These are phyloP conservation scores for Gastrophysa polygoni DNA, from an alignment of 2,888 invertebrate species.

Conservation along the genomic window DNA sequence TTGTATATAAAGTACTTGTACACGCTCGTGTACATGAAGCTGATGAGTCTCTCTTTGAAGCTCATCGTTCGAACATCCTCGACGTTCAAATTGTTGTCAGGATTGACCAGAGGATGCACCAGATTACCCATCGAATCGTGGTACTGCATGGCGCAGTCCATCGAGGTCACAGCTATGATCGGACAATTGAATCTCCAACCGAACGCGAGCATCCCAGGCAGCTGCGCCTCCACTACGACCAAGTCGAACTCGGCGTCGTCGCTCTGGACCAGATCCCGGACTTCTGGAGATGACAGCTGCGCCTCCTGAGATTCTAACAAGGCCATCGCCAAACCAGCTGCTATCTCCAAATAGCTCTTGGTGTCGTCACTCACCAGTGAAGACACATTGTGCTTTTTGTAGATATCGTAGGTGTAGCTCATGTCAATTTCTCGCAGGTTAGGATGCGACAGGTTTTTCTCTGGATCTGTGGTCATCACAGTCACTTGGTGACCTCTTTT, in stretches of 20 bases:
- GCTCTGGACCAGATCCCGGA: slow-evolving; percentile 48
- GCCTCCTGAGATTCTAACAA: slow-evolving; percentile 31
- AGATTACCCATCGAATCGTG: slow-evolving; percentile 50
- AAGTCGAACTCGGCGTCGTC: slow-evolving; percentile 48
- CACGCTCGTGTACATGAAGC: slow-evolving; percentile 27
- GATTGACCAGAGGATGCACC: slow-evolving; percentile 50
- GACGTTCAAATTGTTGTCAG: slow-evolving; percentile 45
- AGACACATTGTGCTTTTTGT: slow-evolving; percentile 29
- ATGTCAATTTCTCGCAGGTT: slow-evolving; percentile 58
- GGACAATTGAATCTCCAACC: slow-evolving; percentile 50
- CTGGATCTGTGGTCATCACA: slow-evolving; percentile 57
- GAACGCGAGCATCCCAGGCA: slow-evolving; percentile 46
- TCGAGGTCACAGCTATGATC: slow-evolving; percentile 49
- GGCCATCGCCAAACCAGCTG: slow-evolving; percentile 24
- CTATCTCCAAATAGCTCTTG: slow-evolving; percentile 31
- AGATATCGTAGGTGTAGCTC: slow-evolving; percentile 48
- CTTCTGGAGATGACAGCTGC: slow-evolving; percentile 42
- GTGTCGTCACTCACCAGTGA: slow-evolving; percentile 30
- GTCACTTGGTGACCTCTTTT: slow-evolving; percentile 60
- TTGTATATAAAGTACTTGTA: slow-evolving; percentile 20
- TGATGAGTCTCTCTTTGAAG: slow-evolving; percentile 45
- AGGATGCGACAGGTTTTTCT: slow-evolving; percentile 50
- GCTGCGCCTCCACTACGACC: slow-evolving; percentile 48
- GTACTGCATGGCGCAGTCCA: slow-evolving; percentile 45
- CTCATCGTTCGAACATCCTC: slow-evolving; percentile 38